Evolutionary conservation across 2,113 vertebrate species (phyloP), one percentile per base, ranked within the genome.

Genomic region (Notarius lentiginosus): DNA sequence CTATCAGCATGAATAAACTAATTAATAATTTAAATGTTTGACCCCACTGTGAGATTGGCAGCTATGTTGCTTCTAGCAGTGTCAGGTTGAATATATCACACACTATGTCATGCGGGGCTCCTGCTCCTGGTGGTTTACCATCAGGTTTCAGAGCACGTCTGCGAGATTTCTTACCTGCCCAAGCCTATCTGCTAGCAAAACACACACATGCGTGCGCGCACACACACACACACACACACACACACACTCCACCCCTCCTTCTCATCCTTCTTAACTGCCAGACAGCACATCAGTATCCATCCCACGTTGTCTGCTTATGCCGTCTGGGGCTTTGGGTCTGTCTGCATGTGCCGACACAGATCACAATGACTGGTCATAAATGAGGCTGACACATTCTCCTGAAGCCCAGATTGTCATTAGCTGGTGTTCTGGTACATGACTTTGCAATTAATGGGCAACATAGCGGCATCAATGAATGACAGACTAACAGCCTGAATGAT

Each of bases 221-320:
- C 41, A 79, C n/a, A 22, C 30, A 58, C 76, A 58, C 76, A 41
- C 53, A 49, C 18, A 47, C 18, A 47, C 75, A 73, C 70, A 73
- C 70, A 47, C 70, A 47, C 70, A 73, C 55, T 24, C 60, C 76
- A 61, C 66, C 65, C 66, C 65, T 72, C 86, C 75, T 56, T 30
- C 68, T 72, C 63, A 65, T 65, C 87, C 89, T 87, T 87, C 89
- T 89, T 86, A 89, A 89, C 91, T 90, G 87, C 88, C 88, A 92
- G 92, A 93, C 91, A 91, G 92, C 87, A 73, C 77, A 93, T 95
- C 92, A 91, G 94, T 85, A 94, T 90, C 91, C 93, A 79, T 90
- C 86, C 88, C 94, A 93, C 92, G 86, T 93, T 15, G 75, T 88
- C 91, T 90, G 90, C 91, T 89, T 92, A 90, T 88, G 82, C 85